phyloP scores from a whole-genome alignment of 2,113 vertebrate genomes.

The Saccopteryx leptura region DNA sequence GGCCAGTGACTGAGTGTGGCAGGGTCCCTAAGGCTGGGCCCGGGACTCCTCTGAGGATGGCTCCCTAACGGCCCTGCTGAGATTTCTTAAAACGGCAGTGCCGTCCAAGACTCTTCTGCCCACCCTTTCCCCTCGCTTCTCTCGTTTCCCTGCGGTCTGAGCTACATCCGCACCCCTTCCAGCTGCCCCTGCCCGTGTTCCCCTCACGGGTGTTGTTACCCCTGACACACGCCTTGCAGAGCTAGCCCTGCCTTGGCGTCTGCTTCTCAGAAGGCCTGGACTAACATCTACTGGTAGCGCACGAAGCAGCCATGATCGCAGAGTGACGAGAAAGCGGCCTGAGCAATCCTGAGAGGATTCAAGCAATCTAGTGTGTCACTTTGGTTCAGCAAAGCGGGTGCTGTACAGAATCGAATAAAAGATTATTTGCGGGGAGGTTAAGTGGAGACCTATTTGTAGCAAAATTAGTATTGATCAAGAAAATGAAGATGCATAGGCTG shows the following conservation, averaged over 20 bases:
- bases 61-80: background rate
- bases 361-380: background rate
- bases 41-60: background rate
- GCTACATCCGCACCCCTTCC: too few relatives aligned
- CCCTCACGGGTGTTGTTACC: background rate
- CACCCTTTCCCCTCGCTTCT: background rate
- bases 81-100: background rate
- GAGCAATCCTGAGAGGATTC: background rate
- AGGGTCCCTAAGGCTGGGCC: fast-evolving
- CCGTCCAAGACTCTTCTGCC: background rate
- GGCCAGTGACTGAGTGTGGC: background rate
- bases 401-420: background rate
- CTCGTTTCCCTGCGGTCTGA: background rate
- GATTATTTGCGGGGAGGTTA: background rate
- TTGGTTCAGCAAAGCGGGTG: background rate
- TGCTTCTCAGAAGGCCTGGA: background rate
- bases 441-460: background rate
- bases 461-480: background rate
- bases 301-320: background rate
- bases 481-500: background rate
- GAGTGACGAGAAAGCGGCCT: background rate
- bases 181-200: background rate
- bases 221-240: background rate
- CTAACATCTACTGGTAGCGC: background rate
- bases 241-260: background rate